phyloP scores from a whole-genome alignment of 2,888 invertebrate species.

The Plebejus anna region DNA sequence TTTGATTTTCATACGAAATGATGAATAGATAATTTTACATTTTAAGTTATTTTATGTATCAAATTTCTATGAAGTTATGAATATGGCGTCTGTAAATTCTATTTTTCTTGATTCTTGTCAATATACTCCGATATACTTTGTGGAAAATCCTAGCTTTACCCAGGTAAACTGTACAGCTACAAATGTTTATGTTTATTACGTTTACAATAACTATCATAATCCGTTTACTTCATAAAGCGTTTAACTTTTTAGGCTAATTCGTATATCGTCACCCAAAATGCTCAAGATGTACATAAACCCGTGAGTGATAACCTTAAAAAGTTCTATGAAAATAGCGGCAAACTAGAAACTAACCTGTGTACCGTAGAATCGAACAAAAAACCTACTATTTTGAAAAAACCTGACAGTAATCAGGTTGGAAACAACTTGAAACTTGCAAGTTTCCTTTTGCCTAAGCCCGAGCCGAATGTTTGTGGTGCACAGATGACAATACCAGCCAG shows the following conservation, averaged over 20 bases:
- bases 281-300: constrained; percentile 52
- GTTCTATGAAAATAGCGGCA: constrained; percentile 74
- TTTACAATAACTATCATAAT: constrained; percentile 21
- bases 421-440: constrained; percentile 69
- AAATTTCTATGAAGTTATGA: constrained; percentile 41
- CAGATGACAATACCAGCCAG: constrained; percentile 39
- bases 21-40: constrained; percentile 28
- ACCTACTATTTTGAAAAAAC: constrained; percentile 55
- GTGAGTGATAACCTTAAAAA: constrained; percentile 69
- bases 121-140: constrained; percentile 69
- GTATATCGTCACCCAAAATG: constrained; percentile 56
- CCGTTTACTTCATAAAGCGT: neutral
- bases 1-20: constrained; percentile 27
- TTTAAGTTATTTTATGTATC: constrained; percentile 37
- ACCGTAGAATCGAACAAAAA: constrained; percentile 47
- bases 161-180: constrained; percentile 52
- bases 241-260: constrained; percentile 56
- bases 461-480: constrained; percentile 44
- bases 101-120: constrained; percentile 67
- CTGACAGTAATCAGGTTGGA: constrained; percentile 51
- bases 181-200: constrained; percentile 38
- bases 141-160: constrained; percentile 64
- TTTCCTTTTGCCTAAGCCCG: constrained; percentile 63
- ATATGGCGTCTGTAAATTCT: constrained; percentile 62
- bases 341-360: constrained; percentile 59